These are phyloP conservation scores for Phrynosoma blainvillii DNA, from an alignment of 2,113 vertebrate species.

Conservation along the genomic window DNA sequence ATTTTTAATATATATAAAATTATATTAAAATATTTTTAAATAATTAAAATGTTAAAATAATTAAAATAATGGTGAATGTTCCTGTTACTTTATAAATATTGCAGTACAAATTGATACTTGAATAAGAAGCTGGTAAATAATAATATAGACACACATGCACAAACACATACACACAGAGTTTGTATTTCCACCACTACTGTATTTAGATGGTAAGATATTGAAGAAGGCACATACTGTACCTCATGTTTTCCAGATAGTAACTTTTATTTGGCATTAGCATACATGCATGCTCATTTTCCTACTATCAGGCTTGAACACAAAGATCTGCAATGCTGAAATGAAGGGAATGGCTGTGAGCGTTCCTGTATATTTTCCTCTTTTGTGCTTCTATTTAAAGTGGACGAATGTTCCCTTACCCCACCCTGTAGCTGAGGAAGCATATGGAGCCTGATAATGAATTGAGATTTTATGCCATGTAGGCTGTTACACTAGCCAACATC, in stretches of 20 bases:
- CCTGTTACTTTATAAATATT: background rate
- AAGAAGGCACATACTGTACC: no score
- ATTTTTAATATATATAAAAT: no score
- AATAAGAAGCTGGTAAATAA: background rate
- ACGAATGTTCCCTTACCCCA: constrained; percentile 5
- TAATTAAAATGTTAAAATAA: no score
- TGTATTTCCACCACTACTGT: background rate
- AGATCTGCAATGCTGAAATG: background rate
- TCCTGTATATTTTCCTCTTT: background rate
- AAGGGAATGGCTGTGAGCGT: background rate
- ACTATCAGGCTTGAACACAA: background rate
- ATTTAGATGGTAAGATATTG: no score
- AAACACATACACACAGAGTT: no score
- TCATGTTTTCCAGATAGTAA: background rate
- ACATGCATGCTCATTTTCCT: background rate
- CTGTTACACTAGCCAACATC: constrained; percentile 42
- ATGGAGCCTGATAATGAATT: constrained; percentile 57
- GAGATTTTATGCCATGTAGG: constrained; percentile 29
- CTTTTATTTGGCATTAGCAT: background rate
- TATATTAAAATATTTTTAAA: no score
- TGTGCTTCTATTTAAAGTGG: background rate
- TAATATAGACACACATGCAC: no score
- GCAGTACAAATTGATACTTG: background rate
- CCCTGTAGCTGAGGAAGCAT: constrained; percentile 33
- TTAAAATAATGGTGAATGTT: no score